These are phyloP conservation scores for Sycophila texana DNA, from an alignment of 2,888 invertebrate species.

Conservation along the genomic window DNA sequence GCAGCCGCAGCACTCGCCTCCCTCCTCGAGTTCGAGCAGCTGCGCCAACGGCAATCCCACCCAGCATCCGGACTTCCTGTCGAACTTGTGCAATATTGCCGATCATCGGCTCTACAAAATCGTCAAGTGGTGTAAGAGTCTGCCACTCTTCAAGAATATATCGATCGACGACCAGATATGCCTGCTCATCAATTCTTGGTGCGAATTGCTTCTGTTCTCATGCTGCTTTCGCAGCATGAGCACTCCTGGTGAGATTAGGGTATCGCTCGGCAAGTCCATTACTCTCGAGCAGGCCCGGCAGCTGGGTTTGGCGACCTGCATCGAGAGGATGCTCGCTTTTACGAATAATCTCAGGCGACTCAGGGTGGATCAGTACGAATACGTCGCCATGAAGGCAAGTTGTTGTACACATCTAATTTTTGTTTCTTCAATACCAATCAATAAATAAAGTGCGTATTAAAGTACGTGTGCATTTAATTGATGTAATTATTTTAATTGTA, in stretches of 20 bases:
- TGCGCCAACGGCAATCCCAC: conserved; percentile 61
- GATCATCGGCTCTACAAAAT: conserved; percentile 97
- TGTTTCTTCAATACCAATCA: too few relatives aligned
- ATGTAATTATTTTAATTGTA: conserved; percentile 50
- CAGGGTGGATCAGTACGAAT: conserved; percentile 95
- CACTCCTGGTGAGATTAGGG: conserved; percentile 92
- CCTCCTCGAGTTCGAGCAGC: conserved; percentile 54
- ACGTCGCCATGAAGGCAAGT: conserved; percentile 94
- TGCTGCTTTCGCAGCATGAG: conserved; percentile 96
- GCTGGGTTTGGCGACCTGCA: conserved; percentile 89
- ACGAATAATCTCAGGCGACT: conserved; percentile 93
- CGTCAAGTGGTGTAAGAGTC: conserved; percentile 98
- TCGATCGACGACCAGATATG: conserved; percentile 99
- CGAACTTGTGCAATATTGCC: conserved; percentile 94
- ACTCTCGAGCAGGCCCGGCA: conserved; percentile 83
- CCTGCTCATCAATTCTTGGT: conserved; percentile 97
- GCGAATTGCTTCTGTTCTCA: conserved; percentile 92
- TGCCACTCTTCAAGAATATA: conserved; percentile 97
- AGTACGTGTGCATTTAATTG: not conserved
- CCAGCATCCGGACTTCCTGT: conserved; percentile 86
- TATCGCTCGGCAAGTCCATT: conserved; percentile 82
- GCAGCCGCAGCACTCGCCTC: conserved; percentile 17
- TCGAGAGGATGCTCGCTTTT: conserved; percentile 95
- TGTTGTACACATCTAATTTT: too few relatives aligned
- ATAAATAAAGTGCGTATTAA: not conserved